phyloP scores from a whole-genome alignment of 2,888 invertebrate genomes.

The Caenorhabditis sp. region DNA sequence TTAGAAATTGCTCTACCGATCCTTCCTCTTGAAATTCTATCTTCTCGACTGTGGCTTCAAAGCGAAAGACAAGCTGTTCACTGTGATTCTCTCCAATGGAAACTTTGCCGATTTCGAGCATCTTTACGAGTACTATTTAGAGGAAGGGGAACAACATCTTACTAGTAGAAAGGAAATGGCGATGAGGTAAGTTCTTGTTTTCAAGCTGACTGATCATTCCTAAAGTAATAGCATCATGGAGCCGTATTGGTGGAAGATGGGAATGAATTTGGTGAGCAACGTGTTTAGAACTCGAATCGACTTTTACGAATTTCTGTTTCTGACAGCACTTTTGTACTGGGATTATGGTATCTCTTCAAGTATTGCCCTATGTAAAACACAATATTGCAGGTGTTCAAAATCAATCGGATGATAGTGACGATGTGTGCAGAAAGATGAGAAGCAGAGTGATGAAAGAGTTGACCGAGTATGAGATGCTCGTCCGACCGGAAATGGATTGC shows the following conservation, averaged over 20 bases:
- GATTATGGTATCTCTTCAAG: no score
- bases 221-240: slow-evolving; percentile 9
- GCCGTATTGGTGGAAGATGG: slow-evolving; percentile 17
- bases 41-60: slow-evolving; percentile 15
- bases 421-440: slow-evolving; percentile 15
- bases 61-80: not conserved
- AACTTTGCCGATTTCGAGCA: slow-evolving; percentile 11
- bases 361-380: no score
- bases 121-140: no score
- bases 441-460: slow-evolving; percentile 2
- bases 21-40: slow-evolving; percentile 19
- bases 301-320: slow-evolving; percentile 10
- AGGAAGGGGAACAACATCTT: no score
- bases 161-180: not conserved
- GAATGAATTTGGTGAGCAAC: not conserved
- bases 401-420: not conserved
- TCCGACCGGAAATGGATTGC: not conserved
- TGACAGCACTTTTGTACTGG: slow-evolving; percentile 7
- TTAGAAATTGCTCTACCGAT: not conserved
- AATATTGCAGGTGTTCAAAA: not conserved
- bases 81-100: slow-evolving; percentile 7
- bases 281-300: not conserved
- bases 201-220: no score
- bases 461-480: slow-evolving; percentile 5
- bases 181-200: not conserved